A percentile compares a stretch with the other conserved stretches of the same genome.
Evolutionary conservation across 1,140 invertebrate genomes (phyloP).

Genomic region (Rhyzopertha dominica): DNA sequence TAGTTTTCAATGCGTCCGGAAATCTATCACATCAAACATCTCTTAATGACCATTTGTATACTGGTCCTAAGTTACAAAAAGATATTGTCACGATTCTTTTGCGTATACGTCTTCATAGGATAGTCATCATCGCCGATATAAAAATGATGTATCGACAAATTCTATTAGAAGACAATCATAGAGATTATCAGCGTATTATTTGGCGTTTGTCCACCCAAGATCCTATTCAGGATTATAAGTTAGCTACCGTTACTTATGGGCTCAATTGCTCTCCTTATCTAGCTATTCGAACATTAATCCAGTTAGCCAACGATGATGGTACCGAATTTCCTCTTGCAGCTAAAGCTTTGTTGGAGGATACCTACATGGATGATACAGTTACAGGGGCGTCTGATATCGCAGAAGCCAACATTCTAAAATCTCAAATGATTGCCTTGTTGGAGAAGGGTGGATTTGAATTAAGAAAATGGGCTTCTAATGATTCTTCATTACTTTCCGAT

Average conservation of each 20-base stretch:
- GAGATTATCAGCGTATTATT: slow-evolving; percentile 7
- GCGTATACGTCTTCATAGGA: slow-evolving; percentile 1
- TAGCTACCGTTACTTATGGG: slow-evolving; percentile 24
- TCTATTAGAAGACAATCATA: neutral
- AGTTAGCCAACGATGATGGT: neutral
- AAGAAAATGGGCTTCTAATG: slow-evolving; percentile 2
- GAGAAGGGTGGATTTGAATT: neutral
- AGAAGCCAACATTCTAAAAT: neutral
- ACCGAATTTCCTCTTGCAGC: slow-evolving; percentile 1
- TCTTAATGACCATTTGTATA: slow-evolving; percentile 2
- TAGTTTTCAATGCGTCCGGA: slow-evolving; percentile 1
- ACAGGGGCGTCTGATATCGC: neutral
- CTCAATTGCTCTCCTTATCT: slow-evolving; percentile 2
- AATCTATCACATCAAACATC: neutral
- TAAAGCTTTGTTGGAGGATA: neutral
- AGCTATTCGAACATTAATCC: slow-evolving; percentile 1
- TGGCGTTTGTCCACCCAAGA: slow-evolving; percentile 3
- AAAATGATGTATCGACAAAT: slow-evolving; percentile 7
- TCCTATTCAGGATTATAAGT: slow-evolving; percentile 25
- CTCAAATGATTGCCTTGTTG: neutral
- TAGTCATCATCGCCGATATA: slow-evolving; percentile 1
- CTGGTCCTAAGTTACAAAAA: slow-evolving; percentile 2
- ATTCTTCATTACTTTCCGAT: neutral
- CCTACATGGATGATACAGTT: slow-evolving; percentile 1
- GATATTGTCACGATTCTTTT: neutral